Conservation (phyloP, 53 echinoderm and acorn worm genomes). For the Temnopleurus reevesii region DNA sequence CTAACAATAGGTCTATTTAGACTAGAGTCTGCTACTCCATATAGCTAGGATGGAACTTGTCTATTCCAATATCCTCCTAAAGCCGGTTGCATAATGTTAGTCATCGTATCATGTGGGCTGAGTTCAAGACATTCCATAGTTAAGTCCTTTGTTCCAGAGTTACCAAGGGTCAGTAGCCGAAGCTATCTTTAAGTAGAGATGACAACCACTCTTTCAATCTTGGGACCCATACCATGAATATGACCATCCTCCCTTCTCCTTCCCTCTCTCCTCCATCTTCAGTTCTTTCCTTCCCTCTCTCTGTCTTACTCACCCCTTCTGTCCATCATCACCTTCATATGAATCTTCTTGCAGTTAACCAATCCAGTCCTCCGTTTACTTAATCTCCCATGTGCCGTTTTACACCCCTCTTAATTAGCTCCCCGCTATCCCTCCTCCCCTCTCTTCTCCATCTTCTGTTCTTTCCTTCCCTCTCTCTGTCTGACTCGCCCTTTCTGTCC, state of each 20-base stretch:
- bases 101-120: not conserved
- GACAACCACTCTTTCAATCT: too few relatives aligned
- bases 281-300: not conserved
- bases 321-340: not conserved
- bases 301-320: not conserved
- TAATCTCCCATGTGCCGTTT: too few relatives aligned
- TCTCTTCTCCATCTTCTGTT: not conserved
- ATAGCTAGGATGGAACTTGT: not conserved
- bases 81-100: slow-evolving; percentile 1
- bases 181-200: too few relatives aligned
- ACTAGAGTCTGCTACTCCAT: too few relatives aligned
- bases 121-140: not conserved
- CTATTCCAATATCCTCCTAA: not conserved
- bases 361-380: too few relatives aligned
- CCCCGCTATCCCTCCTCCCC: not conserved
- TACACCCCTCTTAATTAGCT: not conserved
- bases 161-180: too few relatives aligned
- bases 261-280: not conserved
- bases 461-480: not conserved
- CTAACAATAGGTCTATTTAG: not conserved
- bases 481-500: not conserved
- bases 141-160: not conserved
- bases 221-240: not conserved
- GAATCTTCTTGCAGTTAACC: too few relatives aligned
- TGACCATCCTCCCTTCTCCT: not conserved